These are phyloP conservation scores for Uromys caudimaculatus DNA, from an alignment of 2,797 vertebrate genomes.

Conservation along the genomic window DNA sequence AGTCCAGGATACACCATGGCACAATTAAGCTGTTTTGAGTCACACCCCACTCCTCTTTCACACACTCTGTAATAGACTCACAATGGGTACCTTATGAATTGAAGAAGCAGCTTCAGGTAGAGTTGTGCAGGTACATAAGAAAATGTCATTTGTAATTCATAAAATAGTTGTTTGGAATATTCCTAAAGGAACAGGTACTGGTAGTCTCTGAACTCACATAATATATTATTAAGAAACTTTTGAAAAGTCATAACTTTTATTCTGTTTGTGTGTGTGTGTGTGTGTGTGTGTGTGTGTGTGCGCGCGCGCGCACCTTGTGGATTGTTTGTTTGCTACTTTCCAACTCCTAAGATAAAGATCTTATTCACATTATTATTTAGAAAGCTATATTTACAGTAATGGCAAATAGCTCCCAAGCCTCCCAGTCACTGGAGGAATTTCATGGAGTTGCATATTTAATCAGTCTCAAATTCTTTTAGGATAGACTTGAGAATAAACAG, in stretches of 20 bases:
- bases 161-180: slow-evolving; percentile 13
- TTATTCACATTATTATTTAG: not conserved
- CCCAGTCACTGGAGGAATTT: not conserved
- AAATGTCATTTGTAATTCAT: not conserved
- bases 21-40: not conserved
- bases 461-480: not conserved
- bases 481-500: not conserved
- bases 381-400: not conserved
- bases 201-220: not conserved
- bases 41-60: not conserved
- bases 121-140: not conserved
- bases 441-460: not conserved
- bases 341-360: not conserved
- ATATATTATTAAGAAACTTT: not conserved
- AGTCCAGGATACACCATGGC: not conserved
- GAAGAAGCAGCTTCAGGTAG: not conserved
- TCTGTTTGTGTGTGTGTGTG: not conserved
- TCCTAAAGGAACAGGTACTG: not conserved
- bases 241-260: not conserved
- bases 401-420: not conserved
- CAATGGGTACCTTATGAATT: not conserved
- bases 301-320: not conserved
- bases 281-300: not conserved
- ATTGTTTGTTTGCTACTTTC: not conserved
- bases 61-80: not conserved